Evolutionary conservation across 1,140 invertebrate species (phyloP), one percentile per base, ranked within the genome.

Genomic region (Dolichoris vasculosae): DNA sequence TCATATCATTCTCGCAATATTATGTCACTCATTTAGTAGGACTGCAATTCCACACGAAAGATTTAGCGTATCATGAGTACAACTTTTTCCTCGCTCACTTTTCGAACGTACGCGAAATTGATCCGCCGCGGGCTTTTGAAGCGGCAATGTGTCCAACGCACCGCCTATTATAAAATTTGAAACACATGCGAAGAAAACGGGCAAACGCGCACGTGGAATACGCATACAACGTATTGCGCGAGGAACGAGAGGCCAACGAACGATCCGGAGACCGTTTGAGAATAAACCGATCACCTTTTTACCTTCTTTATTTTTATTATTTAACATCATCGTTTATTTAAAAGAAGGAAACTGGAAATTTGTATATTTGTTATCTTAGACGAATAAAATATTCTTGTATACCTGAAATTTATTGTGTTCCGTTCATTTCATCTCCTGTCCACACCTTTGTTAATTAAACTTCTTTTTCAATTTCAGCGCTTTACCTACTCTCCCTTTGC

Each of bases 371-470:
- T 93, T 93, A 93, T 91, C 92, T 93, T 93, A 91, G 90, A 93
- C 91, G 93, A 93, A 93, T 93, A 93, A 93, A 93, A 93, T 93
- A 93, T 93, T 93, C 93, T 93, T 93, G 92, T 93, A 93, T 93
- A 93, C 91, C 92, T 92, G 90, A 92, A 89, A 86, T 15, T 32
- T 46, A 77, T 38, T 32, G n/a, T 15, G 76, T 48, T 17, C 32
- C 30, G 17, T 40, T 15, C 38, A 43, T 35, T 64, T 63, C 9
- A 43, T 20, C 11, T 73, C 69, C 20, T 38, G 17, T 43, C 63
- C 38, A 23, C 30, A 32, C n/a, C 55, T 59, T n/a, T 51, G 17
- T 8, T 4, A 23, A 38, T n/a, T 35, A n/a, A 43, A 26, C 30
- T 84, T 35, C 26, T 73, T 43, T 55, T 55, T 71, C 59, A 71